Base-by-base conservation (phyloP, 2,888 invertebrate genomes). In the Pyrrhosoma nymphula region DNA sequence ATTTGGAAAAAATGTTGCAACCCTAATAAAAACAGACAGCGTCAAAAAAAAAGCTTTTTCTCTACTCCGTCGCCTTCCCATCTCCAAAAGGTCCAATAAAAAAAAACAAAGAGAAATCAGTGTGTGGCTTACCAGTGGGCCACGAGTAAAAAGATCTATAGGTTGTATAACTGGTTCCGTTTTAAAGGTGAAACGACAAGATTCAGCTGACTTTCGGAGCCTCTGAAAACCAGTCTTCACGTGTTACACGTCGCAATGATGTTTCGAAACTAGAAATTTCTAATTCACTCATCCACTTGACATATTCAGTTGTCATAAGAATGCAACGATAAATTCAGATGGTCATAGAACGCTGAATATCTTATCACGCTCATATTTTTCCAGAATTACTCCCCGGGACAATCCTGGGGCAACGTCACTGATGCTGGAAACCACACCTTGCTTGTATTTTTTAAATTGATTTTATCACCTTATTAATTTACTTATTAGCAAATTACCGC, bases 131-230 rank as follows among this genome's bases (percentile, higher is more conserved):
- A 82, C 35, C 35, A 14, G 12, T n/a, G 16, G 35, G 3, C 82
- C 0, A 10, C 35, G 30, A 35, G 35, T 3, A 16, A 82, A 82
- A 18, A 82, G 6, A 23, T 35, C 35, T 10, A 35, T 3, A 0
- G 82, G 82, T 16, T 14, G 82, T 35, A 82, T 82, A 82, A 82
- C 82, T 35, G 82, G 82, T 82, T 82, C 82, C 82, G 18, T 82
- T 60, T 60, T 82, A 82, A 82, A 82, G 35, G 82, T 82, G 82
- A 82, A 35, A 18, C 14, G 30, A 35, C 82, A 35, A 82, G 30
- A 35, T 82, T 35, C 82, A 18, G 35, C 35, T 35, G 82, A 18
- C 35, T 30, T 20, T 82, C 14, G 30, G 3, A 16, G 30, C 30
- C 35, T 14, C 35, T 12, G 82, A 35, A 82, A 82, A 82, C 82